These are phyloP conservation scores for Solenodon paradoxus DNA, from an alignment of 2,113 vertebrate genomes.

Conservation along the genomic window DNA sequence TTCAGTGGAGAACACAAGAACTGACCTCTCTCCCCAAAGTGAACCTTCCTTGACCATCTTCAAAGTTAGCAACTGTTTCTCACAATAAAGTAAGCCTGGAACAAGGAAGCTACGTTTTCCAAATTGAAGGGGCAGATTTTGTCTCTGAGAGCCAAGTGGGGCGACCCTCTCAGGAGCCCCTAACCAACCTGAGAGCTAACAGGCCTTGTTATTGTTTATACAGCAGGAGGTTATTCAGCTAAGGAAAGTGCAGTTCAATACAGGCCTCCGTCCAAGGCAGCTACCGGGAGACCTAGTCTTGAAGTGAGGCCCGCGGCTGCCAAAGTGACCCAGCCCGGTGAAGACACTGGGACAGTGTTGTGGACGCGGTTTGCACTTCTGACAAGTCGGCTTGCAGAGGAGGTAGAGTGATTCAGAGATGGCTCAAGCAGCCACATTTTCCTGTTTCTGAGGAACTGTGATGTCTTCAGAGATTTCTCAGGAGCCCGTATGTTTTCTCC, in stretches of 20 bases:
- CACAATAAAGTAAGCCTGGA: neutral
- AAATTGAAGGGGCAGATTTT: neutral
- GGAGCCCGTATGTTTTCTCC: neutral
- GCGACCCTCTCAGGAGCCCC: neutral
- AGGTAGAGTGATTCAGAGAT: neutral
- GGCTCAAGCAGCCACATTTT: neutral
- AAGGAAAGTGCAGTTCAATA: neutral
- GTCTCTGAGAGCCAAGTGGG: neutral
- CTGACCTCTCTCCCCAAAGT: neutral
- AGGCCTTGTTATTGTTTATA: neutral
- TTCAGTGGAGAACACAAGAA: neutral
- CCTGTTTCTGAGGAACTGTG: neutral
- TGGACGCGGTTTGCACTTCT: too few relatives aligned
- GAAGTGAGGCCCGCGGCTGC: too few relatives aligned
- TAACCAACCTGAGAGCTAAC: neutral
- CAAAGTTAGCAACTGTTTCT: neutral
- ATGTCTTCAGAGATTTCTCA: neutral
- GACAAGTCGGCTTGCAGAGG: neutral
- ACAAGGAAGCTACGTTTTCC: neutral
- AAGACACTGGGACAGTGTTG: too few relatives aligned
- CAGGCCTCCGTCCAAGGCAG: neutral
- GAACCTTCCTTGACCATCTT: neutral
- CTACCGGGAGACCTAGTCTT: too few relatives aligned
- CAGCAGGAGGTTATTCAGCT: neutral
- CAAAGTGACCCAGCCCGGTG: too few relatives aligned